Percentiles rank a stretch among this genome's conserved stretches.
Evolutionary conservation across 2,888 invertebrate genomes (phyloP).

Genomic region (Acanthosepion pharaonis): DNA sequence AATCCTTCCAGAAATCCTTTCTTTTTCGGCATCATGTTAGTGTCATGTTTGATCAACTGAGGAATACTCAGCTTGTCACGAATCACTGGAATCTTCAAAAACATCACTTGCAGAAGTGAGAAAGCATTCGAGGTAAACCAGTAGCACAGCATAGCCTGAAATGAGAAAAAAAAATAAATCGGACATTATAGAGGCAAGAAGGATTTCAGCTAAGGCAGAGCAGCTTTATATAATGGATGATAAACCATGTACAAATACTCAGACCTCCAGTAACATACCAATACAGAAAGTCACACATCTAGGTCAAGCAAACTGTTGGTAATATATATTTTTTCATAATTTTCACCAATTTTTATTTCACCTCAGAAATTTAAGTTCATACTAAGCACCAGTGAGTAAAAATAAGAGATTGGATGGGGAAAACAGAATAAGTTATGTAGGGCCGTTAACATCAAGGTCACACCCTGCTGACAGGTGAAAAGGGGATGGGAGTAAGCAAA

Average conservation of each 20-base stretch:
- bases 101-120: constrained; percentile 85
- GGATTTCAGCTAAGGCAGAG: background rate
- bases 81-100: constrained; percentile 85
- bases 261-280: too few relatives aligned
- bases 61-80: constrained; percentile 86
- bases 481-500: background rate
- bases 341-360: too few relatives aligned
- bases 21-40: constrained; percentile 78
- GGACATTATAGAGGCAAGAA: background rate
- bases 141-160: constrained; percentile 86
- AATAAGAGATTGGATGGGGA: too few relatives aligned
- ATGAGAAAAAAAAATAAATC: constrained; percentile 48
- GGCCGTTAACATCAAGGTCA: background rate
- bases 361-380: too few relatives aligned
- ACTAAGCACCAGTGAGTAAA: too few relatives aligned
- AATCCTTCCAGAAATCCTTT: constrained; percentile 86
- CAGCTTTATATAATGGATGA: too few relatives aligned
- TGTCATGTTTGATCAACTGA: constrained; percentile 77
- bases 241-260: too few relatives aligned
- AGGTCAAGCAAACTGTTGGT: too few relatives aligned
- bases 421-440: too few relatives aligned
- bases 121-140: constrained; percentile 92
- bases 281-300: too few relatives aligned
- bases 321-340: too few relatives aligned
- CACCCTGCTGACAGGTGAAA: background rate